Base-by-base conservation (phyloP, 2,797 vertebrate genomes). In the Astyanax mexicanus region DNA sequence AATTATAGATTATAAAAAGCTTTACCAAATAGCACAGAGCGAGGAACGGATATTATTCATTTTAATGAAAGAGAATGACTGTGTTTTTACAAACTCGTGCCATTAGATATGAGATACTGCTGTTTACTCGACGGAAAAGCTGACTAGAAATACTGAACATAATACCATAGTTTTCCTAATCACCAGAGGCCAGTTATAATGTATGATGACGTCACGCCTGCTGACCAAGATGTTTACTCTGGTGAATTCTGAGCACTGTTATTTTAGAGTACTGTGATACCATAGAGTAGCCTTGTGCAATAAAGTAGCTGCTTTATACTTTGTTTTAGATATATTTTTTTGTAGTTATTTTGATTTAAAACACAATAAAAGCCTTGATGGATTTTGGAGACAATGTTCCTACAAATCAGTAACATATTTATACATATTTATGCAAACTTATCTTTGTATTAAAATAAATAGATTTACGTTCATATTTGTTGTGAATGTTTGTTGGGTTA, bases 401-500 rank as follows among this genome's bases (percentile, higher is more conserved):
- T 29, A 38, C 40, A 62, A 52, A 77, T 70, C 45, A 70, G 21
- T 25, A n/a, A 60, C 2, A 54, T 35, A 54, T 77, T 70, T 70
- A 77, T 77, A 74, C 35, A 69, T 70, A 44, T 68, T 37, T 66
- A 75, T 38, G 35, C 44, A 73, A 49, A 27, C 62, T 38, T 35
- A 15, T 25, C n/a, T 61, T 80, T 81, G 57, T 62, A 77, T 77
- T 78, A 42, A 78, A 74, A 74, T 61, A 38, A 61, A 61, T 35
- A 10, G 1, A 58, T 35, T 42, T 11, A 10, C 6, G 35, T 58
- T 42, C 11, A 17, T 40, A 2, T 29, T 4, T 60, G 45, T 17
- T 32, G 40, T 67, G 49, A 60, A 61, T 42, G 9, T 66, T 4
- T 51, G 2, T 23, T 74, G 45, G 27, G 23, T 71, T 0, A 9